Evolutionary conservation across 2,888 invertebrate species (phyloP).

Genomic region (Norana najaformis): DNA sequence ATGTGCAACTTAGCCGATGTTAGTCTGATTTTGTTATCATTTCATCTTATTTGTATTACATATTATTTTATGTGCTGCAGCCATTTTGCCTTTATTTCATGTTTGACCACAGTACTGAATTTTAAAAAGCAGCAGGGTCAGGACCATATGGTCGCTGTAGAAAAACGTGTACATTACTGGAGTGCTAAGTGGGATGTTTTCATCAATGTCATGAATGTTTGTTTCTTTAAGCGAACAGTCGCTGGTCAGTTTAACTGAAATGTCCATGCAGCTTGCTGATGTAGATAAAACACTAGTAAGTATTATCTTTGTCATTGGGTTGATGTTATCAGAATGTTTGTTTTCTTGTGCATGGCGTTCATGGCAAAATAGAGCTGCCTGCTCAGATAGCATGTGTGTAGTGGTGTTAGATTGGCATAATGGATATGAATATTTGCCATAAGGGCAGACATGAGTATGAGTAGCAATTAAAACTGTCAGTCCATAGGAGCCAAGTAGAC

Average conservation of each 20-base stretch:
- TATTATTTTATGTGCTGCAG: neutral
- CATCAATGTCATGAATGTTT: neutral
- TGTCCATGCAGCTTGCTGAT: neutral
- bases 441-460: no score
- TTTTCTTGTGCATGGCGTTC: neutral
- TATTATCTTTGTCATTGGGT: neutral
- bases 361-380: no score
- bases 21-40: no score
- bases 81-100: neutral
- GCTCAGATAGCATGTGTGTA: neutral
- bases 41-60: no score
- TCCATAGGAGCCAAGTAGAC: no score
- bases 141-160: no score
- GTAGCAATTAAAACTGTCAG: no score
- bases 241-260: neutral
- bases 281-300: conserved; percentile 17
- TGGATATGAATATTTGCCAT: neutral
- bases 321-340: neutral
- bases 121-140: no score
- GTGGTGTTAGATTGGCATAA: neutral
- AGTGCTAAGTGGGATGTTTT: neutral
- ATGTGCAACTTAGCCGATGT: no score
- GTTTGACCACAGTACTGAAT: no score
- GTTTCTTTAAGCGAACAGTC: conserved; percentile 21
- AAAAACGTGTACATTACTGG: no score